Conservation (phyloP, 2,888 invertebrate species). For the Himalopsyche anomala region DNA sequence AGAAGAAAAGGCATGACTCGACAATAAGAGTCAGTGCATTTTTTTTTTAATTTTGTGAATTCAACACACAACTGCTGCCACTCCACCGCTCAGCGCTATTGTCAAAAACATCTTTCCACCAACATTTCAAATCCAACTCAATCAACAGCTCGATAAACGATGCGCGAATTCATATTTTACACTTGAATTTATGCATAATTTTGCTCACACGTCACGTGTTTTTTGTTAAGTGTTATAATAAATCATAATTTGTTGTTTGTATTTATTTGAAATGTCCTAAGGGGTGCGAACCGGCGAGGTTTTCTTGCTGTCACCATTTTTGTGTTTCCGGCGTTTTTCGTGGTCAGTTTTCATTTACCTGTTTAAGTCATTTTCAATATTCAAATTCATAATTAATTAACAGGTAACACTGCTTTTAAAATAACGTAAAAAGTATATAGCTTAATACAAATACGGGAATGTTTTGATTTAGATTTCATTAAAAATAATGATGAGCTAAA, state of each 20-base stretch:
- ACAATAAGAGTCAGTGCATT: constrained; percentile 50
- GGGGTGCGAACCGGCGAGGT: background rate
- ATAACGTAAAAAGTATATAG: too few relatives aligned
- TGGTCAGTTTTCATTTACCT: background rate
- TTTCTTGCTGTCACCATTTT: constrained; percentile 33
- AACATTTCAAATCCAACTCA: constrained; percentile 25
- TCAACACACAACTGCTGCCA: background rate
- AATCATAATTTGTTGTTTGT: constrained; percentile 10
- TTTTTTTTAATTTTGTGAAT: background rate
- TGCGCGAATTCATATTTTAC: constrained; percentile 26
- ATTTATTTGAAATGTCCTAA: constrained; percentile 19
- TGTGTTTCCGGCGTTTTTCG: background rate
- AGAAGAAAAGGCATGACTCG: constrained; percentile 31
- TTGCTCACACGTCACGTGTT: background rate
- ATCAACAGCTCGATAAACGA: background rate
- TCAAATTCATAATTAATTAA: too few relatives aligned
- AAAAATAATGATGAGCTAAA: too few relatives aligned
- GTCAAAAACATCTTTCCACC: constrained; percentile 32
- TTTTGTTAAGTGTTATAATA: background rate
- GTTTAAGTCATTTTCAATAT: background rate
- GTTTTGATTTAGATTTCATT: too few relatives aligned
- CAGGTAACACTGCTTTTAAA: too few relatives aligned
- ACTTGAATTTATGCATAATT: constrained; percentile 43
- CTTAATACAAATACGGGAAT: too few relatives aligned
- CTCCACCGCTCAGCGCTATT: constrained; percentile 7